Evolutionary conservation across 1,140 invertebrate genomes (phyloP).

Genomic region (Drosophila nannoptera): DNA sequence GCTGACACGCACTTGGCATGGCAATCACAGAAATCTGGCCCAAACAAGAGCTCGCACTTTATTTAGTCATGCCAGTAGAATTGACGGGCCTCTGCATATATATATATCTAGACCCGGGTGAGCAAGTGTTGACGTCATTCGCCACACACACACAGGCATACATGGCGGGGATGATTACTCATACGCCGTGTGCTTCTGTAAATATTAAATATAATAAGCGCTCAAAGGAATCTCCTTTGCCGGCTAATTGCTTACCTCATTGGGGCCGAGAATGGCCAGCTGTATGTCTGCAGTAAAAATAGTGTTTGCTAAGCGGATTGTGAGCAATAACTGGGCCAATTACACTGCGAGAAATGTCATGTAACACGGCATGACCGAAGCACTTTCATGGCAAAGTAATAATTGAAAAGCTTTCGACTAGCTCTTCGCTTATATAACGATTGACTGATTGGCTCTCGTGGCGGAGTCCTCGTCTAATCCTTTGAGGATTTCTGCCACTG

Average conservation of each 20-base stretch:
- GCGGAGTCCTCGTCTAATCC: too few relatives aligned
- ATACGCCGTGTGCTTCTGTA: conserved; percentile 46
- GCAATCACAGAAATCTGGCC: conserved; percentile 34
- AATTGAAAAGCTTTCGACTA: too few relatives aligned
- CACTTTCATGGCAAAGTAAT: too few relatives aligned
- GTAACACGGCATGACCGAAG: too few relatives aligned
- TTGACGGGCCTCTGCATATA: conserved; percentile 38
- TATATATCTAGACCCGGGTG: conserved; percentile 24
- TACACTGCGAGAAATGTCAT: conserved; percentile 4
- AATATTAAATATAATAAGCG: conserved; percentile 51
- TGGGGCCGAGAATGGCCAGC: conserved; percentile 1
- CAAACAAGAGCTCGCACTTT: conserved; percentile 35
- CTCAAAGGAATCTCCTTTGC: conserved; percentile 32
- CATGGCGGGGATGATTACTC: conserved; percentile 36
- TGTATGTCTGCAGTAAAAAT: not conserved
- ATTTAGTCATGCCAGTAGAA: conserved; percentile 31
- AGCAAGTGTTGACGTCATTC: conserved; percentile 43
- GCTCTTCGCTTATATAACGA: too few relatives aligned
- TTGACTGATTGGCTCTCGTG: too few relatives aligned
- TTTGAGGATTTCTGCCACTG: too few relatives aligned
- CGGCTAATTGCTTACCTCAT: conserved; percentile 33
- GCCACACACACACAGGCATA: conserved; percentile 13
- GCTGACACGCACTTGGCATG: conserved; percentile 28
- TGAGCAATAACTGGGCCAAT: not conserved
- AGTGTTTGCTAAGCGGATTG: not conserved